Percentiles rank a stretch among this genome's conserved stretches.
phyloP scores from a whole-genome alignment of 2,888 invertebrate genomes.

The Antheraea assamensis region DNA sequence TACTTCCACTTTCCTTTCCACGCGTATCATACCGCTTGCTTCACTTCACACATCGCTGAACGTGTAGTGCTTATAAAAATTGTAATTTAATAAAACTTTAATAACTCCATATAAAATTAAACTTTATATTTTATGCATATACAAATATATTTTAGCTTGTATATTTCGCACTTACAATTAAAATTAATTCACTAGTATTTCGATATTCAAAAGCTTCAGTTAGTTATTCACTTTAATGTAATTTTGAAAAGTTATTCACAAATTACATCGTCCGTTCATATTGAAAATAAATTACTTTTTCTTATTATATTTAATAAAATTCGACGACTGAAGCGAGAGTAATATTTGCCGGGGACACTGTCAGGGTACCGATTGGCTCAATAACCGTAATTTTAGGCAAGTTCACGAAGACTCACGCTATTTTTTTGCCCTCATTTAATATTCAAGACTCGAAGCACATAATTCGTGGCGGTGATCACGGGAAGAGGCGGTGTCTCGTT shows the following conservation, averaged over 20 bases:
- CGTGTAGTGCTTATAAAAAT: too few species aligned
- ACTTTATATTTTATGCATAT: too few species aligned
- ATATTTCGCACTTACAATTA: neutral
- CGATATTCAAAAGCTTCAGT: neutral
- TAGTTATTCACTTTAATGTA: constrained; percentile 18
- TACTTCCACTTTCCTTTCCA: too few species aligned
- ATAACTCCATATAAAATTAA: too few species aligned
- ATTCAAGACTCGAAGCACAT: constrained; percentile 69
- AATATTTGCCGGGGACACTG: constrained; percentile 46
- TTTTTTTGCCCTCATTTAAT: constrained; percentile 64
- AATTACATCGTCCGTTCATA: constrained; percentile 40
- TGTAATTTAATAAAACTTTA: too few species aligned
- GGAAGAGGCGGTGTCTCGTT: constrained; percentile 62
- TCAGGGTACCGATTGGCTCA: constrained; percentile 58
- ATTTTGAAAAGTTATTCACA: constrained; percentile 38
- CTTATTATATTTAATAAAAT: constrained; percentile 48
- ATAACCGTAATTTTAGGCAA: constrained; percentile 66
- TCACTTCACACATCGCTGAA: too few species aligned
- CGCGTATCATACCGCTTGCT: too few species aligned
- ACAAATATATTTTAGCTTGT: too few species aligned
- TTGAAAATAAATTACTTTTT: constrained; percentile 46
- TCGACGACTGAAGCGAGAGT: constrained; percentile 39
- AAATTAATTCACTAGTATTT: neutral
- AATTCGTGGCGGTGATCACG: constrained; percentile 71
- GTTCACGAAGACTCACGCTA: constrained; percentile 54